Base-by-base conservation (phyloP, 1,140 invertebrate genomes). In the Spodoptera frugiperda region DNA sequence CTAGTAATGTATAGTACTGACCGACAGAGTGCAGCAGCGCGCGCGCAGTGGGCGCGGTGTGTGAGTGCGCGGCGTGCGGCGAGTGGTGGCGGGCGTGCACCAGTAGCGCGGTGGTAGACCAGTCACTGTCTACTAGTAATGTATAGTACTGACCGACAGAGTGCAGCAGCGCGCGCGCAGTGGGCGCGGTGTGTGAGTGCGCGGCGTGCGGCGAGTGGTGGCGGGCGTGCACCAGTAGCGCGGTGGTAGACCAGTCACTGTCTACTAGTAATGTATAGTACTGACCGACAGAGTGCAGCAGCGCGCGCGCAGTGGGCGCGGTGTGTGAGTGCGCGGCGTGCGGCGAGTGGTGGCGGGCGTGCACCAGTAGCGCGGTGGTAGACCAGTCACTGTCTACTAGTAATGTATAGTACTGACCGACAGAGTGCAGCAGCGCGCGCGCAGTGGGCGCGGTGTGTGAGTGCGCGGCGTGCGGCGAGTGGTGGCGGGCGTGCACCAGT, bases 311-410 rank as follows among this genome's bases (percentile, higher is more conserved):
- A 0, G 84, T 84, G 51, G 88, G 80, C 21, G 82, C 80, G 11
- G 79, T 63, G 19, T 63, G 73, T 11, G 78, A 19, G 19, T 79
- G 79, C 17, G 76, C 53, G 0, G 77, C 53, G 0, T 78, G 71
- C n/a, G 70, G 33, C 10, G 72, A 9, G 59, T 84, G 80, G 86
- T 97, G 94, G 0, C 94, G 90, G 94, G 97, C 97, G 86, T 97
- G 95, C 77, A 99, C 98, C 0, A 99, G 94, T 30, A 99, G 95
- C 8, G 98, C 98, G 8, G 98, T 98, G 5, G 98, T n/a, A n/a
- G n/a, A n/a, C n/a, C n/a, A n/a, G n/a, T n/a, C n/a, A n/a, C n/a
- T n/a, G n/a, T n/a, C n/a, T n/a, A n/a, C n/a, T n/a, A n/a, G n/a
- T n/a, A n/a, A n/a, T n/a, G 25, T 11, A 0, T 55, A 10, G n/a